These are phyloP conservation scores for Hemichromis elongatus DNA, from an alignment of 2,113 vertebrate species.

Conservation along the genomic window DNA sequence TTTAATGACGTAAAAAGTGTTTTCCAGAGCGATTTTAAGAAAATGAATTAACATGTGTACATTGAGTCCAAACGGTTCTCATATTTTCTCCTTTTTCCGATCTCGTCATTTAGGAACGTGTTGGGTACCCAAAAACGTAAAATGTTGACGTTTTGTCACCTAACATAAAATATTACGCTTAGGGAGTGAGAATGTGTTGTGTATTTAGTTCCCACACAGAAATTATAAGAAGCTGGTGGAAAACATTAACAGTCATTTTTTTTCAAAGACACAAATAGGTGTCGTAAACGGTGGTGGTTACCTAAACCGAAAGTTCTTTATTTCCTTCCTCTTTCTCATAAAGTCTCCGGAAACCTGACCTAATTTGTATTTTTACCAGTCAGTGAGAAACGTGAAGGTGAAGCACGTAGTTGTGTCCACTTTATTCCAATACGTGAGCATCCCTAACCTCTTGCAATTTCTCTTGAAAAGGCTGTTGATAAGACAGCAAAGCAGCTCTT, in stretches of 20 bases:
- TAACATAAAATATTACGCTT: too few relatives aligned
- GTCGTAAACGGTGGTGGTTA: neutral
- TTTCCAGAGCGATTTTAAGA: too few relatives aligned
- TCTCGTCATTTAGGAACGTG: too few relatives aligned
- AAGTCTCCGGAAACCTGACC: neutral
- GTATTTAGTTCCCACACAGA: neutral
- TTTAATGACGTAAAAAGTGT: too few relatives aligned
- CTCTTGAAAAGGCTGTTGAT: neutral
- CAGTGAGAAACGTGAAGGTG: constrained; percentile 56
- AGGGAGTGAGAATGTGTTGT: too few relatives aligned
- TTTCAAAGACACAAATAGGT: neutral
- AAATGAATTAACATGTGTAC: too few relatives aligned
- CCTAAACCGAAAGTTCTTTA: neutral
- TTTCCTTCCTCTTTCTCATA: constrained; percentile 42
- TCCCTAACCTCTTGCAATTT: constrained; percentile 23
- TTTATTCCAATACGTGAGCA: constrained; percentile 44
- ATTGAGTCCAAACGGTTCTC: too few relatives aligned
- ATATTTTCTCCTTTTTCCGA: too few relatives aligned
- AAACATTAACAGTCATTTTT: neutral
- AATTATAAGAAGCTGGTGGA: neutral
- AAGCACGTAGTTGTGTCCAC: constrained; percentile 34
- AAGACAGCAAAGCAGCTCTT: neutral
- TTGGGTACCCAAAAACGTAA: too few relatives aligned
- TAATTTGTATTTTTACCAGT: constrained; percentile 20
- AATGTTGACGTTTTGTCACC: too few relatives aligned